Base-by-base conservation (phyloP, 2,888 invertebrate genomes). In the Falcaria lacertinaria region DNA sequence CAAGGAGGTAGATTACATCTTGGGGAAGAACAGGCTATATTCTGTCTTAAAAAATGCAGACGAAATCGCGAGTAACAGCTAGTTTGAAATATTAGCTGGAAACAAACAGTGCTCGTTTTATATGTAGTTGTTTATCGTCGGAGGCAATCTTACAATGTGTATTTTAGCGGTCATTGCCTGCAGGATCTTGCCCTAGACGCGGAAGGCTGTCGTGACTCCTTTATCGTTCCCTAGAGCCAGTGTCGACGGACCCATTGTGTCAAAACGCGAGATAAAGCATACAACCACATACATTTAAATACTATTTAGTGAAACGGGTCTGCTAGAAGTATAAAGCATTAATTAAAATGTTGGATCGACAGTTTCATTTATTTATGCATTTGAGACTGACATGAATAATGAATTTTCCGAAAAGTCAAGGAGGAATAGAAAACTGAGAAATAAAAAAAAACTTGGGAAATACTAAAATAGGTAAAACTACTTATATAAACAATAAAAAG, bases 171-270 rank as follows among this genome's bases (percentile, higher is more conserved):
- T 28, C 28, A 11, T 28, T 28, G 28, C 28, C 28, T 28, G 8
- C 28, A 11, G 11, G 28, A 28, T 3, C 8, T 45, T 51, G 46
- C 50, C 41, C 44, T 43, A 56, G 54, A 57, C 66, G 71, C 75
- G 76, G 75, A 73, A 77, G 64, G 64, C 54, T 47, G 63, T 73
- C 76, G 78, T 78, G 79, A 74, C 73, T 70, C 64, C 73, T 71
- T 66, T 71, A 73, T 64, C 64, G 57, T 52, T 42, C 47, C 55
- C 54, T 45, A 3, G 2, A 28, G 28, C 40, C 54, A 14, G 15
- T 22, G 37, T 25, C 25, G 15, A 42, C 52, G 53, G 57, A 52
- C 55, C 57, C 57, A 65, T 66, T 71, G 64, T 70, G 62, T 69
- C 64, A 59, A 59, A 60, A 48, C 50, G 54, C 60, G 47, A 60